phyloP scores from a whole-genome alignment of 2,113 vertebrate species.

The Hemichromis elongatus region DNA sequence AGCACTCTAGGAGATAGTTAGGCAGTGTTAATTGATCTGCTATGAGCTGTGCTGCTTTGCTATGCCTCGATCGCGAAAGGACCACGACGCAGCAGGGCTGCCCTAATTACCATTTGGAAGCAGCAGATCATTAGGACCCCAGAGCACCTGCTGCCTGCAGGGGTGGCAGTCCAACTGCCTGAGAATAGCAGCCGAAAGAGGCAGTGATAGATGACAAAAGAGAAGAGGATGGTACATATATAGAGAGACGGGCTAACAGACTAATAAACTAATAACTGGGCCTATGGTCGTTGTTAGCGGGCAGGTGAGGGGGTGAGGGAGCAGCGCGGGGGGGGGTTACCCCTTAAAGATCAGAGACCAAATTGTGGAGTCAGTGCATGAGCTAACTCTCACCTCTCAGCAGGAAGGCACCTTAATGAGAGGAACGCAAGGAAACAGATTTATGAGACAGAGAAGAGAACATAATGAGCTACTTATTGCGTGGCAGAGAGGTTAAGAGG shows the following conservation, averaged over 20 bases:
- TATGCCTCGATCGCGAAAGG: constrained; percentile 25
- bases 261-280: neutral
- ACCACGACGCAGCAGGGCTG: constrained; percentile 48
- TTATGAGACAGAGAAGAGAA: neutral
- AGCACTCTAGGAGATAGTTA: constrained; percentile 25
- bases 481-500: neutral
- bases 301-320: neutral
- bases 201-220: neutral
- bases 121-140: constrained; percentile 47
- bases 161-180: constrained; percentile 17
- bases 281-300: neutral
- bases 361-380: neutral
- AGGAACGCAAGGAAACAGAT: neutral
- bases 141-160: constrained; percentile 46
- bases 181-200: constrained; percentile 8
- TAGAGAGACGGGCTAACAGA: neutral
- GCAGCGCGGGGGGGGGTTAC: neutral
- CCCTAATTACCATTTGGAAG: constrained; percentile 57
- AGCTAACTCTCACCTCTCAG: constrained; percentile 12
- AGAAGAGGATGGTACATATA: neutral
- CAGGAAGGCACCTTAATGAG: constrained; percentile 46
- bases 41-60: constrained; percentile 21
- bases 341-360: neutral
- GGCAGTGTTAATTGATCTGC: constrained; percentile 50
- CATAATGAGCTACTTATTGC: constrained; percentile 25